Evolutionary conservation across 2,797 vertebrate genomes (phyloP).

Genomic region (Darevskia nairensis): DNA sequence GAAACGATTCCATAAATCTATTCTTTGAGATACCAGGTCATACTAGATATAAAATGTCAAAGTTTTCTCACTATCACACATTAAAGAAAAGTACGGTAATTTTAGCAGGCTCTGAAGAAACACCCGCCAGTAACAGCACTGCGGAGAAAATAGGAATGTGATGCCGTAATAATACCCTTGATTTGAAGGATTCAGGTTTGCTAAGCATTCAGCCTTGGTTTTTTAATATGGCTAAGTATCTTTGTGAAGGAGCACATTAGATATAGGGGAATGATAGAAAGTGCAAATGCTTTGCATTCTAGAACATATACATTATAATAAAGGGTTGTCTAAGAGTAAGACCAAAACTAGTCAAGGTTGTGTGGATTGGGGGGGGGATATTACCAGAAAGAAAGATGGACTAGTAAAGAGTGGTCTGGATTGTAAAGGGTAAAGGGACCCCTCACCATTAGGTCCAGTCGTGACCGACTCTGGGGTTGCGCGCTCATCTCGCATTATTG

Average conservation of each 20-base stretch:
- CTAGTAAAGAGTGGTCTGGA: constrained; percentile 51
- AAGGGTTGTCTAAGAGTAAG: constrained; percentile 47
- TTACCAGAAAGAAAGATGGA: constrained; percentile 56
- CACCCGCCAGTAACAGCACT: not conserved
- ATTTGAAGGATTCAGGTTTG: constrained; percentile 34
- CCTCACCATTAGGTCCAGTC: no score
- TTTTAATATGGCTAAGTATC: constrained; percentile 46
- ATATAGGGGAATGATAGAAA: constrained; percentile 51
- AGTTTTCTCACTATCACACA: constrained; percentile 26
- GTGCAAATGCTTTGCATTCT: constrained; percentile 37
- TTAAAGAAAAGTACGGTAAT: constrained; percentile 28
- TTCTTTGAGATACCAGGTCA: not conserved
- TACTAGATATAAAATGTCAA: constrained; percentile 9
- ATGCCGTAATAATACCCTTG: constrained; percentile 6
- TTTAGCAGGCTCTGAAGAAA: not conserved
- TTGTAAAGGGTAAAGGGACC: constrained; percentile 15
- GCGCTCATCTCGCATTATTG: no score
- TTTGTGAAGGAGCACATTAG: constrained; percentile 44
- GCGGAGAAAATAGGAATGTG: not conserved
- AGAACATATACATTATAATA: constrained; percentile 34
- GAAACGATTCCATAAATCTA: not conserved
- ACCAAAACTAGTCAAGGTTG: constrained; percentile 59
- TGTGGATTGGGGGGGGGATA: constrained; percentile 20
- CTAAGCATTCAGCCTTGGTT: constrained; percentile 11
- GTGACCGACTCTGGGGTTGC: no score